Conservation (phyloP, 2,888 invertebrate species). For the Therioaphis trifolii region DNA sequence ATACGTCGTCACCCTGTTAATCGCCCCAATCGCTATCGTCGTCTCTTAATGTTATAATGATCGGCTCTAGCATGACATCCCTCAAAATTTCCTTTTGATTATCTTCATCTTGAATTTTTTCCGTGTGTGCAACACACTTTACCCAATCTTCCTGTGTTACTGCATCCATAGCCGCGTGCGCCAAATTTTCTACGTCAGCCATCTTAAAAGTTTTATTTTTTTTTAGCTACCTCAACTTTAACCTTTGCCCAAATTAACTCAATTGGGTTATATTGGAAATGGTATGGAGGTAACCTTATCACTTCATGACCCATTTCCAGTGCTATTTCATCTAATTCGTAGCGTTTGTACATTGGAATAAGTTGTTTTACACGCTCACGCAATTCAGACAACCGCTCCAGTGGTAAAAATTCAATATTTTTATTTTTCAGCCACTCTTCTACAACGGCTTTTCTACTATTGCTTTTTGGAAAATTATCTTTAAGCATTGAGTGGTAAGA, state of each 20-base stretch:
- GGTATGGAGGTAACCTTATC: neutral
- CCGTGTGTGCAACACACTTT: conserved; percentile 13
- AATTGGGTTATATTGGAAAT: neutral
- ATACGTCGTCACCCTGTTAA: neutral
- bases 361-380: too few relatives aligned
- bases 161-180: conserved; percentile 2
- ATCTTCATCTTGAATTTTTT: neutral
- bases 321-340: neutral
- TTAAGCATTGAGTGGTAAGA: too few relatives aligned
- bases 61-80: neutral
- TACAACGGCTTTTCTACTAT: too few relatives aligned
- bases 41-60: conserved; percentile 3
- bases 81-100: neutral
- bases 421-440: too few relatives aligned
- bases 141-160: neutral
- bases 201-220: neutral
- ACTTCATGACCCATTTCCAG: neutral
- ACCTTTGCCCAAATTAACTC: too few relatives aligned
- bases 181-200: neutral
- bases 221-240: neutral
- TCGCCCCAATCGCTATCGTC: conserved; percentile 24
- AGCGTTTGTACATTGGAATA: neutral
- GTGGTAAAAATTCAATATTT: too few relatives aligned
- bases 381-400: too few relatives aligned
- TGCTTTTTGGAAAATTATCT: too few relatives aligned